Base-by-base conservation (phyloP, 2,888 invertebrate species). In the Lordiphosa fenestrarum region DNA sequence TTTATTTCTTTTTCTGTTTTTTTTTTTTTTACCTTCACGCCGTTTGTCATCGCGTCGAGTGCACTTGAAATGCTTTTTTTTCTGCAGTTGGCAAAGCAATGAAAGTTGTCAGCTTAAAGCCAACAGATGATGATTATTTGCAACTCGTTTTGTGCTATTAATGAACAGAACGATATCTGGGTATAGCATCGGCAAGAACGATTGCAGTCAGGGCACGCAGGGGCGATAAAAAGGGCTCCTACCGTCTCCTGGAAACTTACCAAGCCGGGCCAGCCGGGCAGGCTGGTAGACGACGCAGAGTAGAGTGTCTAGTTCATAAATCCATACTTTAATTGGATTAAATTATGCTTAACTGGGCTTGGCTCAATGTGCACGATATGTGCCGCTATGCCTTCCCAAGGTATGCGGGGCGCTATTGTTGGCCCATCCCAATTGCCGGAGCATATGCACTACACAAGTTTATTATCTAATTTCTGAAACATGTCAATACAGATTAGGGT, bases 401-500 rank as follows among this genome's bases (percentile, higher is more conserved):
- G 13, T 4, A 21, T 38, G 39, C 6, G n/a, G 25, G 13, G 47
- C 65, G 25, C 50, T 57, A 64, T 67, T 76, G 76, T 71, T 77
- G 66, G 66, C 61, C 75, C 63, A 62, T 12, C 39, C 36, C 69
- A 66, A 64, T 67, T 69, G 69, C 42, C 44, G 38, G 51, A 33
- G 61, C 53, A 62, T 10, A 30, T 30, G 30, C 30, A 30, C 30
- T 30, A 10, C 10, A 77, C 80, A 74, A 75, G 68, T 76, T 78
- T 73, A 71, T 84, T 84, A 84, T 84, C 85, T 76, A 82, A 81
- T 78, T 81, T 75, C 64, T 66, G 71, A 71, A 48, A 81, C 72
- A 69, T 85, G 86, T 84, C 86, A 85, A 85, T 83, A 65, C 71
- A 81, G 83, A 86, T 84, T 84, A 85, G 66, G 84, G 86, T 84